Evolutionary conservation across 30 jellyfish, hydroid and myxozoan species (phyloP).

Genomic region (Hydractinia symbiolongicarpus): DNA sequence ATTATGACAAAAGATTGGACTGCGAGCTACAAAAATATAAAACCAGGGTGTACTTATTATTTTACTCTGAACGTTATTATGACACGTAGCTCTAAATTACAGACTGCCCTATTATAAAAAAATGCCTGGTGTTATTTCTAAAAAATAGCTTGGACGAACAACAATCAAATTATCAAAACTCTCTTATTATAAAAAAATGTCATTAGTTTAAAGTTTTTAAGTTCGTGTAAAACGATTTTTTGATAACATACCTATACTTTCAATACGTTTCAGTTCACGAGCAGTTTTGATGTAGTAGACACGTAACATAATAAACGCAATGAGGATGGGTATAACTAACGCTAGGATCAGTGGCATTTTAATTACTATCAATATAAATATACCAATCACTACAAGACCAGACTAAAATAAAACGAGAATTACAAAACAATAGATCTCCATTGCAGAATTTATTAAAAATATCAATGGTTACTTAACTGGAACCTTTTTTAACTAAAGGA

Average conservation of each 20-base stretch:
- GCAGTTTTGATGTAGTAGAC: constrained; percentile 75
- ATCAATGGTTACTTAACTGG: no score
- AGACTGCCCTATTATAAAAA: no score
- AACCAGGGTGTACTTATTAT: background rate
- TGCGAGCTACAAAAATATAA: constrained; percentile 46
- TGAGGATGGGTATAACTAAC: constrained; percentile 53
- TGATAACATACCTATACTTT: constrained; percentile 60
- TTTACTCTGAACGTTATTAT: no score
- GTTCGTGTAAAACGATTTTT: no score
- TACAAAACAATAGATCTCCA: background rate
- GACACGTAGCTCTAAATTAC: constrained; percentile 27
- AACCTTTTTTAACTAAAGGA: no score
- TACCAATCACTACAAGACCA: constrained; percentile 57
- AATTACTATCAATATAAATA: constrained; percentile 53
- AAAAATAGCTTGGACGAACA: background rate
- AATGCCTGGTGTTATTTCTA: no score
- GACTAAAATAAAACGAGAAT: constrained; percentile 38
- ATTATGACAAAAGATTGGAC: constrained; percentile 90
- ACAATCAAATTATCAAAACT: background rate
- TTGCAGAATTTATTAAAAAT: background rate
- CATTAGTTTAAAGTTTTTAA: no score
- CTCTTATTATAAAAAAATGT: no score
- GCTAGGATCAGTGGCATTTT: constrained; percentile 70
- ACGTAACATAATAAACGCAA: constrained; percentile 49
- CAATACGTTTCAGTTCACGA: constrained; percentile 80